Evolutionary conservation across 2,797 vertebrate genomes (phyloP).

Genomic region (Gallinago nigripennis): DNA sequence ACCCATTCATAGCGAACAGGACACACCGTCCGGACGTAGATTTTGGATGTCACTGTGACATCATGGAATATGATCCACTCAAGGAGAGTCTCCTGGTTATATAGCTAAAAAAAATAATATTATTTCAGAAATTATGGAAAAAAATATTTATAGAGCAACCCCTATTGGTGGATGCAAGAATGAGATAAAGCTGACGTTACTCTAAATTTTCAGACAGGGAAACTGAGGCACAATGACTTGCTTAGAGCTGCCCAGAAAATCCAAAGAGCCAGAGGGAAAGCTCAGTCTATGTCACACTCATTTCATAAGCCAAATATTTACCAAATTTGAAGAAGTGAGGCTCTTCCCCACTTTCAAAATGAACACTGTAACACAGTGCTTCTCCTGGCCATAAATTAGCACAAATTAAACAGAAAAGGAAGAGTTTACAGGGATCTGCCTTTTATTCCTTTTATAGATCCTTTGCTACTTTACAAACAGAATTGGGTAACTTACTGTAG

Average conservation of each 20-base stretch:
- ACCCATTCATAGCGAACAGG: slow-evolving; percentile 96
- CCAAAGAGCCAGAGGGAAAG: not conserved
- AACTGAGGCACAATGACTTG: not conserved
- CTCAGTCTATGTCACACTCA: not conserved
- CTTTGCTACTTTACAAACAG: not conserved
- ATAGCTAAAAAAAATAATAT: slow-evolving; percentile 77
- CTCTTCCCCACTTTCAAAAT: not conserved
- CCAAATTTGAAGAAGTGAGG: not conserved
- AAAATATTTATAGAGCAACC: not conserved
- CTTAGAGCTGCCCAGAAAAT: not conserved
- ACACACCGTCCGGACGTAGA: slow-evolving; percentile 92
- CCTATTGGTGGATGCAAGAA: fast-evolving
- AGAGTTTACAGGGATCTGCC: not conserved
- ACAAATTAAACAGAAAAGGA: not conserved
- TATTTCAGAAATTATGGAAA: not conserved
- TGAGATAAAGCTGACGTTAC: not conserved
- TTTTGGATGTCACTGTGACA: slow-evolving; percentile 91
- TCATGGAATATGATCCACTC: slow-evolving; percentile 98
- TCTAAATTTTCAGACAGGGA: not conserved
- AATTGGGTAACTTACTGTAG: slow-evolving; percentile 82
- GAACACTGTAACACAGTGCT: not conserved
- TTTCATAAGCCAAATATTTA: not conserved
- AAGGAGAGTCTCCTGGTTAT: slow-evolving; percentile 87
- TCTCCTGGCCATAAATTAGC: not conserved
- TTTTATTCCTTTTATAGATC: not conserved